These are phyloP conservation scores for Cyprinodon diabolis DNA, from an alignment of 2,797 vertebrate genomes.

Conservation along the genomic window DNA sequence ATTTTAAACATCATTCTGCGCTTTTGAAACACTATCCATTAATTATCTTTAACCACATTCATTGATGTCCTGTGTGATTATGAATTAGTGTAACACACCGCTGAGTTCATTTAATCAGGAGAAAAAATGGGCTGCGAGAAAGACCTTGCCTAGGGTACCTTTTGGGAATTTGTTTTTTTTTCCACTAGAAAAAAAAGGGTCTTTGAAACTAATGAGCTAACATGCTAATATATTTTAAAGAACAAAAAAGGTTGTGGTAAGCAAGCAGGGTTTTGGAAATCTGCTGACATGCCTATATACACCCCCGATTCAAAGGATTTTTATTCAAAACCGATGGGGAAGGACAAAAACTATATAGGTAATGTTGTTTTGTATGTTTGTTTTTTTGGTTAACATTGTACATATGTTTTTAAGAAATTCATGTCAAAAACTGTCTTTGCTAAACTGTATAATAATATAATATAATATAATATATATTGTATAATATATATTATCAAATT, in stretches of 20 bases:
- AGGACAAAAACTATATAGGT: no score
- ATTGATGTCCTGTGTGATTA: conserved; percentile 54
- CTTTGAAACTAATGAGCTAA: conserved; percentile 39
- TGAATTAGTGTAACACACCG: conserved; percentile 53
- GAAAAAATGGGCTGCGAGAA: conserved; percentile 68
- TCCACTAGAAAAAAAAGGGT: conserved; percentile 28
- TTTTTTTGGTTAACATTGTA: no score
- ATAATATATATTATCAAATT: not conserved
- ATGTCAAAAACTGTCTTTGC: no score
- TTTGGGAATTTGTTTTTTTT: conserved; percentile 62
- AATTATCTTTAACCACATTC: conserved; percentile 37
- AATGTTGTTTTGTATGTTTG: no score
- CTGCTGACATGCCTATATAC: conserved; percentile 58
- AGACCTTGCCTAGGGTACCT: conserved; percentile 74
- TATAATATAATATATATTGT: no score
- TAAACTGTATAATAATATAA: no score
- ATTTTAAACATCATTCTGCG: conserved; percentile 8
- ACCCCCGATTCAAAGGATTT: conserved; percentile 33
- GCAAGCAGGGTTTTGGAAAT: conserved; percentile 43
- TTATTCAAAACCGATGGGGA: conserved; percentile 16
- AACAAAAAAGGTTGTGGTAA: conserved; percentile 43
- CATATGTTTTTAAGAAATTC: no score
- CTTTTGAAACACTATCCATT: conserved; percentile 34
- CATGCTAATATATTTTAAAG: conserved; percentile 31
- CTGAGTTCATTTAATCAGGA: conserved; percentile 71